A percentile compares a stretch with the other conserved stretches of the same genome.
phyloP scores from a whole-genome alignment of 2,888 invertebrate genomes.

The Acanthopleura granulata region DNA sequence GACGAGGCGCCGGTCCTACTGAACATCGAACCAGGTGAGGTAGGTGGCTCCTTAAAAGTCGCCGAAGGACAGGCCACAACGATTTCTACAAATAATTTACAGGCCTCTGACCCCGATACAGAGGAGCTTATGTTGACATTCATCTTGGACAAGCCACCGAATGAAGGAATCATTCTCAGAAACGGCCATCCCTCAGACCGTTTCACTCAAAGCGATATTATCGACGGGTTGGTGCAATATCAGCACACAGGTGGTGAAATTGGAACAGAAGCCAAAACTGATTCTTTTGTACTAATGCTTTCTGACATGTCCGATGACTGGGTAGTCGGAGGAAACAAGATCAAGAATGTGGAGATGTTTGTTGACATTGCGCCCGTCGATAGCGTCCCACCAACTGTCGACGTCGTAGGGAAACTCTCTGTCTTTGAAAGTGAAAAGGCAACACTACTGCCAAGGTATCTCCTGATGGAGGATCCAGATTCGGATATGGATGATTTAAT shows the following conservation, averaged over 20 bases:
- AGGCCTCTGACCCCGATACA: slow-evolving; percentile 59
- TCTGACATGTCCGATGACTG: slow-evolving; percentile 55
- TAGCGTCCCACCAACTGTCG: slow-evolving; percentile 60
- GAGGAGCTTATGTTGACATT: slow-evolving; percentile 58
- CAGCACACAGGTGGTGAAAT: slow-evolving; percentile 64
- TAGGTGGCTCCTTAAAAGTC: slow-evolving; percentile 52
- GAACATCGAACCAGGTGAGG: slow-evolving; percentile 39
- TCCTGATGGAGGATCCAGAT: slow-evolving; percentile 64
- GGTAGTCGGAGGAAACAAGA: slow-evolving; percentile 51
- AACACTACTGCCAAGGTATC: slow-evolving; percentile 50
- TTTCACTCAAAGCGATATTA: slow-evolving; percentile 65
- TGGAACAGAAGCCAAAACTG: slow-evolving; percentile 47
- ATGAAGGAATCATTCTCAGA: slow-evolving; percentile 50
- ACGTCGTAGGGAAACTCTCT: slow-evolving; percentile 44
- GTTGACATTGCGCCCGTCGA: slow-evolving; percentile 64
- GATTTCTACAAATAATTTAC: slow-evolving; percentile 49
- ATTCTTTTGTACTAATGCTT: slow-evolving; percentile 60
- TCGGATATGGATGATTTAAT: slow-evolving; percentile 57
- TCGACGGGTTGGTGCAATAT: slow-evolving; percentile 54
- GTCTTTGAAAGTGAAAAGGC: slow-evolving; percentile 63
- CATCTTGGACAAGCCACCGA: slow-evolving; percentile 51
- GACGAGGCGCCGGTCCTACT: slow-evolving; percentile 58
- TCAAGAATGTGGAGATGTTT: slow-evolving; percentile 51
- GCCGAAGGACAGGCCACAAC: slow-evolving; percentile 51
- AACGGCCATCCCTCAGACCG: slow-evolving; percentile 45